Conservation (phyloP, 2,113 vertebrate species). For the Rostratula benghalensis region DNA sequence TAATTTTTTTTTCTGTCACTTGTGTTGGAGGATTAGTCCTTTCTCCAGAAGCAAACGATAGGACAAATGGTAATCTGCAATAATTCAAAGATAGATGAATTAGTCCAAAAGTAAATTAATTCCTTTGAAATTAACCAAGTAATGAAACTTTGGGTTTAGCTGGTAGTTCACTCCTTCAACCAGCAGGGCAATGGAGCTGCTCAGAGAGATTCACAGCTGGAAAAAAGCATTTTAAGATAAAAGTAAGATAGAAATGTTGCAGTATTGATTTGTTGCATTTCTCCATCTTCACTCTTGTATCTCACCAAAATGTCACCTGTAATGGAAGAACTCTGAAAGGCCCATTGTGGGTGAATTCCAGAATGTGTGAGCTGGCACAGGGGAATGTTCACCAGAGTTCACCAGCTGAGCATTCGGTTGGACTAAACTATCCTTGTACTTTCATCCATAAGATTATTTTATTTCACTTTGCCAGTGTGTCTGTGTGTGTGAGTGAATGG, state of each 20-base stretch:
- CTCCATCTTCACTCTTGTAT: not conserved
- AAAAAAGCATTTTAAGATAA: not conserved
- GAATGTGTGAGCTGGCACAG: not conserved
- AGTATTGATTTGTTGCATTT: not conserved
- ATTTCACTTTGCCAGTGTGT: not conserved
- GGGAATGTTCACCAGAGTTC: not conserved
- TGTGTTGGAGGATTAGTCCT: not conserved
- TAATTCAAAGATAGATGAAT: not conserved
- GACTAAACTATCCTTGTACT: not conserved
- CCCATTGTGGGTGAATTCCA: not conserved
- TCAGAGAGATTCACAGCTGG: not conserved
- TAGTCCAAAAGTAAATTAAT: not conserved
- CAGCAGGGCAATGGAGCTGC: not conserved
- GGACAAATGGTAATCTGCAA: not conserved
- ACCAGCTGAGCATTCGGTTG: not conserved
- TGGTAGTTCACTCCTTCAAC: not conserved
- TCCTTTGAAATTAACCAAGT: not conserved
- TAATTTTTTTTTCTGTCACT: not conserved
- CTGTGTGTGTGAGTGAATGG: not conserved
- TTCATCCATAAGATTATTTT: not conserved
- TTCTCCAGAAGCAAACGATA: not conserved
- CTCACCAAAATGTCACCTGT: not conserved
- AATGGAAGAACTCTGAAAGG: not conserved
- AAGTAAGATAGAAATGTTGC: not conserved
- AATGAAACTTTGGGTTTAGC: not conserved